Base-by-base conservation (phyloP, 2,113 vertebrate species). In the Notechis scutatus region DNA sequence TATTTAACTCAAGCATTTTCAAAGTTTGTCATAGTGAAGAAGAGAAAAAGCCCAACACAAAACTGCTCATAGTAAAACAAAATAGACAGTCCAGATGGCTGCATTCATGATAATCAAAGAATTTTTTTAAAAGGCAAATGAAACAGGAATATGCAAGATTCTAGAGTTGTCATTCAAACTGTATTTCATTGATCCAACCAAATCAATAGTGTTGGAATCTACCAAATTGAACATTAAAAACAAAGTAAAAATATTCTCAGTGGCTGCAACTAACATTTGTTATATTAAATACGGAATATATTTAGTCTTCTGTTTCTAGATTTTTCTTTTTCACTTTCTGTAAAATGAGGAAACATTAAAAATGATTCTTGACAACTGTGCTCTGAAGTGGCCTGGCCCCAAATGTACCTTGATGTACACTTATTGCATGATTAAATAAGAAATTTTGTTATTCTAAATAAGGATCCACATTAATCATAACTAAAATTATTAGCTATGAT, bases 81-180 rank as follows among this genome's bases (percentile, higher is more conserved):
- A 92, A 92, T 92, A 92, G 85, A 92, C 85, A 87, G 74, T 87
- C 91, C 91, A 92, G 85, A 92, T 92, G 91, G 91, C 50, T 39
- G 45, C 91, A 61, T 92, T 87, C 34, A 15, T 87, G 59, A 24
- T 61, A 55, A 23, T 52, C 91, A 87, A 87, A 64, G 56, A 87
- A 56, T 26, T 55, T 42, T 64, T 64, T 64, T 24, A 1, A 55
- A 47, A 26, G 52, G 3, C 24, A 47, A 10, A 42, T 26, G 81
- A 85, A 85, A 56, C 52, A 7, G 54, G 50, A 85, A 42, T 26
- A 12, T 45, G 26, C 29, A 92, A 50, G 81, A 86, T 10, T 34
- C 29, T 45, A 64, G 81, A 47, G 42, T 64, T 92, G 91, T 57
- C 91, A 92, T 52, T 21, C 56, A 64, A 61, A 42, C 26, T 21